Evolutionary conservation across 2,888 invertebrate genomes (phyloP).

Genomic region (Drosophila prostipennis): DNA sequence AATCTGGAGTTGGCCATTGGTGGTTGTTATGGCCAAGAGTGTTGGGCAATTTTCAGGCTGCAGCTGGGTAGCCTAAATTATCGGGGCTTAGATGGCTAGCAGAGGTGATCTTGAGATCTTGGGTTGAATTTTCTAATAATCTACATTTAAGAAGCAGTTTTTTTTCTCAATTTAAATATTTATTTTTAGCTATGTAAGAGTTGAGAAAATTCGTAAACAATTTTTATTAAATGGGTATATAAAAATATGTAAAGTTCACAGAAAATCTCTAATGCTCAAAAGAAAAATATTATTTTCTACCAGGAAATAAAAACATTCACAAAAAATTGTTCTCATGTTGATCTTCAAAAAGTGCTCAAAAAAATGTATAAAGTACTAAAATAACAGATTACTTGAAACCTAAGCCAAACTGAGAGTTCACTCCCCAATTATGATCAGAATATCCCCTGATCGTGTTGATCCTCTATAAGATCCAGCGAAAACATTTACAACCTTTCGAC

Average conservation of each 20-base stretch:
- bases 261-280: too few species aligned
- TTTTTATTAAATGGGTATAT: too few species aligned
- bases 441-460: constrained; percentile 36
- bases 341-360: not conserved
- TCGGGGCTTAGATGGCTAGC: constrained; percentile 13
- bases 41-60: constrained; percentile 29
- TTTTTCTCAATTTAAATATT: not conserved
- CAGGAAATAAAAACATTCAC: not conserved
- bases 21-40: constrained; percentile 29
- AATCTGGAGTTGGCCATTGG: constrained; percentile 24
- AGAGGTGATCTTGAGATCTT: constrained; percentile 6
- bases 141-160: not conserved
- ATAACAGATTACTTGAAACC: not conserved
- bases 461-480: constrained; percentile 10
- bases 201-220: too few species aligned
- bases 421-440: constrained; percentile 5
- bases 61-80: constrained; percentile 26
- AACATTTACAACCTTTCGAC: constrained; percentile 35
- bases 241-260: too few species aligned
- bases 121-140: not conserved
- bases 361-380: constrained; percentile 5
- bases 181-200: not conserved
- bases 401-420: not conserved
- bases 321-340: not conserved
- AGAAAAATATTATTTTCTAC: too few species aligned